Percentiles rank a stretch among this genome's conserved stretches.
phyloP scores from a whole-genome alignment of 2,113 vertebrate genomes.

The Suricata suricatta region DNA sequence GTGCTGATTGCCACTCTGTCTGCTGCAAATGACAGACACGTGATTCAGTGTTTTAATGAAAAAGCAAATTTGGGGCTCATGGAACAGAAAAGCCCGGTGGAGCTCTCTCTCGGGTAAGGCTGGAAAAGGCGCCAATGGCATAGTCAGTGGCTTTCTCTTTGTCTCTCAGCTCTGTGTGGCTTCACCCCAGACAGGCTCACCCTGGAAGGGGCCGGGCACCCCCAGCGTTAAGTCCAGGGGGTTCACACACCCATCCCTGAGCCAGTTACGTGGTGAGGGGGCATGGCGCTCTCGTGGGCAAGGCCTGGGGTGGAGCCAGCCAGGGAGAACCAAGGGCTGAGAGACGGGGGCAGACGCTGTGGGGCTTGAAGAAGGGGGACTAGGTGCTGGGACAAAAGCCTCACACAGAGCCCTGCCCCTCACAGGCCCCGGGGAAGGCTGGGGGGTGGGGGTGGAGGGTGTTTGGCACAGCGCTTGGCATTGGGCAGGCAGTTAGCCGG shows the following conservation, averaged over 20 bases:
- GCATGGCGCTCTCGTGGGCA: neutral
- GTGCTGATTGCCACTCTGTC: neutral
- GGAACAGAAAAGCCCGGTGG: accelerated
- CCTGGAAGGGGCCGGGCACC: neutral
- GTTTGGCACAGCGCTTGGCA: neutral
- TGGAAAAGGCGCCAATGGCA: neutral
- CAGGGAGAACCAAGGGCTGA: neutral
- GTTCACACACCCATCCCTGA: accelerated
- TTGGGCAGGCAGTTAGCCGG: neutral
- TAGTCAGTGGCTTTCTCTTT: neutral
- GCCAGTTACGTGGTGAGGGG: neutral
- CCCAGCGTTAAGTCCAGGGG: neutral
- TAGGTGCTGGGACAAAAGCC: neutral
- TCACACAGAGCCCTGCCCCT: accelerated
- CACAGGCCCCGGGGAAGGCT: accelerated
- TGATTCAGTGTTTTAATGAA: neutral
- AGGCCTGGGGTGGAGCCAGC: neutral
- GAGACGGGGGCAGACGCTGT: neutral
- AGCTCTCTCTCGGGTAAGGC: neutral
- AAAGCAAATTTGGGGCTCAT: neutral
- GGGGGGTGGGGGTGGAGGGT: no score
- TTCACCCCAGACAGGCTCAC: neutral
- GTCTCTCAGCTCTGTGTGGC: neutral
- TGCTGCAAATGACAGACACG: neutral
- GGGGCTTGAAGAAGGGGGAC: neutral